These are phyloP conservation scores for Centropyge bicolor DNA, from an alignment of 2,797 vertebrate species.

Conservation along the genomic window DNA sequence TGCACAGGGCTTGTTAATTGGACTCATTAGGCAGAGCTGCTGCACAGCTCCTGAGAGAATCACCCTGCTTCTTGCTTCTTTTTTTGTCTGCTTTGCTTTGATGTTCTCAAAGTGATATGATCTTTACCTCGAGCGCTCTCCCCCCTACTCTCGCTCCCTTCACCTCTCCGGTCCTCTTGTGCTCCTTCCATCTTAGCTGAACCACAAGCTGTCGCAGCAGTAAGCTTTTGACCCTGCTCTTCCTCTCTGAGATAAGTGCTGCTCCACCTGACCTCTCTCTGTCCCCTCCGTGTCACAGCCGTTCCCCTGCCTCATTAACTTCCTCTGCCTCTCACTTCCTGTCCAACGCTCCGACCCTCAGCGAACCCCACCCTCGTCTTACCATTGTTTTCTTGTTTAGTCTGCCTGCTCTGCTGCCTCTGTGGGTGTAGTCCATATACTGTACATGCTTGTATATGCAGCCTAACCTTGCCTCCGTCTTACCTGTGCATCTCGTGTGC, in stretches of 20 bases:
- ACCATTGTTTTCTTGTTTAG: constrained; percentile 76
- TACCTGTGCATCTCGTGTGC: constrained; percentile 88
- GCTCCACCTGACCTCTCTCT: constrained; percentile 68
- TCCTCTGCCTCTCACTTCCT: constrained; percentile 67
- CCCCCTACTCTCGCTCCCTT: constrained; percentile 25
- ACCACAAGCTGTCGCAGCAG: constrained; percentile 59
- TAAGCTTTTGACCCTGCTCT: constrained; percentile 70
- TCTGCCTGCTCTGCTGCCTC: constrained; percentile 47
- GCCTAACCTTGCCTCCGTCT: constrained; percentile 31
- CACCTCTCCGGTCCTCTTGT: constrained; percentile 44
- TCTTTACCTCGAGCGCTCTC: constrained; percentile 62
- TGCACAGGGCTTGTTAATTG: constrained; percentile 75
- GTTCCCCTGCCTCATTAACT: constrained; percentile 72
- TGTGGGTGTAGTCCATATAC: constrained; percentile 44
- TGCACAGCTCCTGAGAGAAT: constrained; percentile 75
- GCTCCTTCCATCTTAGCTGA: constrained; percentile 50
- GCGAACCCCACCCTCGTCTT: constrained; percentile 55
- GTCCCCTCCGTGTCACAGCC: constrained; percentile 59
- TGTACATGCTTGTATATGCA: constrained; percentile 26
- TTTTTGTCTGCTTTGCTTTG: constrained; percentile 73
- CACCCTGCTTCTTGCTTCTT: constrained; percentile 56
- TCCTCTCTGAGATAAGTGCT: constrained; percentile 70
- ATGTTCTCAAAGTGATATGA: constrained; percentile 78
- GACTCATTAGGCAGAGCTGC: constrained; percentile 79
- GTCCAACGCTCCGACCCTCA: constrained; percentile 40